These are phyloP conservation scores for Sebastes jordani DNA, from an alignment of 2,797 vertebrate genomes.

Conservation along the genomic window DNA sequence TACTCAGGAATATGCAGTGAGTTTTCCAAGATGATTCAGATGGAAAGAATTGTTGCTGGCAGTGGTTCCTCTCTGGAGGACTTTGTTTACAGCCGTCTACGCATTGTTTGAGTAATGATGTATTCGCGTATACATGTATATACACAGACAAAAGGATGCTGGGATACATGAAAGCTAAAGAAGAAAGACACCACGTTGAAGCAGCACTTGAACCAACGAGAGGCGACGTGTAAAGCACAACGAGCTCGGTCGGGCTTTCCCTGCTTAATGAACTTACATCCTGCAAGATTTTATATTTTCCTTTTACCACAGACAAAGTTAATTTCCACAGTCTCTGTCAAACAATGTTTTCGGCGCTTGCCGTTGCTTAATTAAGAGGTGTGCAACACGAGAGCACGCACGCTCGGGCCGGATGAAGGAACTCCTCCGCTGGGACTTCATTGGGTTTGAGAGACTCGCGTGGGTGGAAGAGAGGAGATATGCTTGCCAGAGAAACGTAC, in stretches of 20 bases:
- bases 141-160: background rate
- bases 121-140: background rate
- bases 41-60: background rate
- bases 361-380: slow-evolving; percentile 78
- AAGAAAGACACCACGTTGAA: background rate
- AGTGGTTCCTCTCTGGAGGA: background rate
- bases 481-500: slow-evolving; percentile 68
- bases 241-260: background rate
- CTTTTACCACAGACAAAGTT: slow-evolving; percentile 29
- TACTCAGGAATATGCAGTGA: background rate
- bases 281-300: slow-evolving; percentile 35
- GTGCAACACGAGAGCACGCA: slow-evolving; percentile 48
- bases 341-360: slow-evolving; percentile 42
- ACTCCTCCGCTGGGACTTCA: slow-evolving; percentile 71
- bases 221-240: background rate
- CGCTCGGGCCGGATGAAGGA: slow-evolving; percentile 61
- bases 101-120: slow-evolving; percentile 3
- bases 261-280: slow-evolving; percentile 30
- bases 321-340: slow-evolving; percentile 54
- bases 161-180: background rate
- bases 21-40: slow-evolving; percentile 5
- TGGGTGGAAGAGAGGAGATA: slow-evolving; percentile 71
- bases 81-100: background rate
- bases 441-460: slow-evolving; percentile 60
- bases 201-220: background rate